Percentiles rank a stretch among this genome's conserved stretches.
Evolutionary conservation across 1,140 invertebrate species (phyloP).

Genomic region (Chironomus tepperi): DNA sequence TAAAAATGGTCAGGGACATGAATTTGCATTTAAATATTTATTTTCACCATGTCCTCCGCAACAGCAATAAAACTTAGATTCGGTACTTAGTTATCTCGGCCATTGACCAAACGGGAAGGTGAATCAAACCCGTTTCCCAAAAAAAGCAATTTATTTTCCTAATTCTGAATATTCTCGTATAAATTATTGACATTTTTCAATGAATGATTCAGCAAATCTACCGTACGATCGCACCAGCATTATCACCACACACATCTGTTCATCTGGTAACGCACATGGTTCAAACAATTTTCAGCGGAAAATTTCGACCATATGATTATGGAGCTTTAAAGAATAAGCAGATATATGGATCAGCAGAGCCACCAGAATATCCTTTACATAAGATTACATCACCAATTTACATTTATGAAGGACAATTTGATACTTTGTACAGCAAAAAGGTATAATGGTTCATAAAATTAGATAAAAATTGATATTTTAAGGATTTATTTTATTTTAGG

Average conservation of each 20-base stretch:
- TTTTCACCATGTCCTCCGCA: too few species aligned
- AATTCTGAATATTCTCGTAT: too few species aligned
- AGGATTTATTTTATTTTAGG: background rate
- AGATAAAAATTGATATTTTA: too few species aligned
- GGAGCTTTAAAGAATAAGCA: slow-evolving; percentile 39
- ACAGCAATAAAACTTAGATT: too few species aligned
- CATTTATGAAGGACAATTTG: slow-evolving; percentile 45
- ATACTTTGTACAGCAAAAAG: slow-evolving; percentile 35
- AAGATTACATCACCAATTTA: slow-evolving; percentile 49
- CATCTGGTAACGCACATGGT: slow-evolving; percentile 37
- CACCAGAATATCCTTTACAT: slow-evolving; percentile 45
- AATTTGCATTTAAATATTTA: too few species aligned
- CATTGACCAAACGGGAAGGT: too few species aligned
- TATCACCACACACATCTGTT: background rate
- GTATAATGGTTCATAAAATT: background rate
- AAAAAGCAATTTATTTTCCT: too few species aligned
- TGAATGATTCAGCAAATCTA: too few species aligned
- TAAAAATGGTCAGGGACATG: too few species aligned
- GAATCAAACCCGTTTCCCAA: too few species aligned
- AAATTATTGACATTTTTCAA: too few species aligned
- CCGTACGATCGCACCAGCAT: background rate
- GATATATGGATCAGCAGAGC: slow-evolving; percentile 41
- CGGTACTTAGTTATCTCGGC: too few species aligned
- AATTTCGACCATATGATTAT: slow-evolving; percentile 37
- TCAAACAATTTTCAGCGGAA: slow-evolving; percentile 35